phyloP scores from a whole-genome alignment of 2,888 invertebrate species.

The Lochmaea capreae region DNA sequence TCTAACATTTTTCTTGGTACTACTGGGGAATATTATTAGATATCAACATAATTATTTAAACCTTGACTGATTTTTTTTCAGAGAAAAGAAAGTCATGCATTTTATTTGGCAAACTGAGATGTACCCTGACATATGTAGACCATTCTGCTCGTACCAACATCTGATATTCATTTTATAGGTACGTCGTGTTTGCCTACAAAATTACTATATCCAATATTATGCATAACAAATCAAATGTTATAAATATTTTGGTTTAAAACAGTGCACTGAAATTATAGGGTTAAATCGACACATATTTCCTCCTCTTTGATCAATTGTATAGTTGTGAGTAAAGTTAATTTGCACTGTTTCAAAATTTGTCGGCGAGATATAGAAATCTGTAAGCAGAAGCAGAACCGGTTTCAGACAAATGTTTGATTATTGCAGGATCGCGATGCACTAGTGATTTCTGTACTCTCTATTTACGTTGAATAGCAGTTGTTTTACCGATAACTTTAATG shows the following conservation, averaged over 20 bases:
- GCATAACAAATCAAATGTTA: background rate
- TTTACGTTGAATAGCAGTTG: too few relatives aligned
- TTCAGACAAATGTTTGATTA: too few relatives aligned
- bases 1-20: background rate
- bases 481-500: too few relatives aligned
- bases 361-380: too few relatives aligned
- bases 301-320: too few relatives aligned
- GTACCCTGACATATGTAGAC: constrained; percentile 2
- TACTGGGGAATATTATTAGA: background rate
- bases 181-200: constrained; percentile 2
- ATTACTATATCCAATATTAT: constrained; percentile 1
- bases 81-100: constrained; percentile 4
- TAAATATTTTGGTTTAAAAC: background rate
- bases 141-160: constrained; percentile 2
- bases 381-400: too few relatives aligned
- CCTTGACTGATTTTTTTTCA: background rate
- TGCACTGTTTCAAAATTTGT: too few relatives aligned
- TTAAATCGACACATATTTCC: too few relatives aligned
- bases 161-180: constrained; percentile 4
- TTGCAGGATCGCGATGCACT: too few relatives aligned
- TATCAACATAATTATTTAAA: background rate
- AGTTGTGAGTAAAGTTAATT: too few relatives aligned
- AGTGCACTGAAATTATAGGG: too few relatives aligned
- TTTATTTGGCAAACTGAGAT: constrained; percentile 4
- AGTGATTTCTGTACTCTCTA: too few relatives aligned